Percentiles rank a stretch among this genome's conserved stretches.
These are phyloP conservation scores for Vanessa tameamea DNA, from an alignment of 1,140 invertebrate species.

Conservation along the genomic window DNA sequence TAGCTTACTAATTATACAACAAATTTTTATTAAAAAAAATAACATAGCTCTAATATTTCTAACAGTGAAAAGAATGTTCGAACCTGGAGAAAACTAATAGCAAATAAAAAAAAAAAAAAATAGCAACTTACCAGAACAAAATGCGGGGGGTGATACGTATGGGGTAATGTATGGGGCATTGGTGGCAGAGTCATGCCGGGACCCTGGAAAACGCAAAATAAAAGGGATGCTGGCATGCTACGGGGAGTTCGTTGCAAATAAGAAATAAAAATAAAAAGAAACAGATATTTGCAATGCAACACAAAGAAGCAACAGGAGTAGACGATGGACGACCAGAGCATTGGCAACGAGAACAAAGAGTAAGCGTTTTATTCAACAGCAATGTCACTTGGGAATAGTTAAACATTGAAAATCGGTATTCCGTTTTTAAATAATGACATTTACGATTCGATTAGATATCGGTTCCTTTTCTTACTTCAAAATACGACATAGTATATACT, in stretches of 20 bases:
- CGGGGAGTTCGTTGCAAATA: slow-evolving; percentile 47
- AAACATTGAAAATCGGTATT: background rate
- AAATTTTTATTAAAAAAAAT: no score
- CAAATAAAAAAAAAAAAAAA: slow-evolving; percentile 41
- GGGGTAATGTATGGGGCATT: slow-evolving; percentile 77
- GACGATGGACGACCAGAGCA: background rate
- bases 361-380: background rate
- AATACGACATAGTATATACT: no score
- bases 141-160: slow-evolving; percentile 77
- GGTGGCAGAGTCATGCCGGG: slow-evolving; percentile 74
- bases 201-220: slow-evolving; percentile 75
- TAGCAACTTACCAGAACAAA: slow-evolving; percentile 77
- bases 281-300: slow-evolving; percentile 12
- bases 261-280: slow-evolving; percentile 37
- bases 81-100: slow-evolving; percentile 33
- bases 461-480: no score
- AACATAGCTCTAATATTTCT: no score
- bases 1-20: no score
- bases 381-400: background rate
- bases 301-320: slow-evolving; percentile 19
- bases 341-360: background rate
- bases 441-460: no score
- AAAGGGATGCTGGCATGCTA: slow-evolving; percentile 74
- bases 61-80: no score
- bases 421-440: no score